Percentiles rank a stretch among this genome's conserved stretches.
Evolutionary conservation across 2,113 vertebrate species (phyloP).

Genomic region (Chionomys nivalis): DNA sequence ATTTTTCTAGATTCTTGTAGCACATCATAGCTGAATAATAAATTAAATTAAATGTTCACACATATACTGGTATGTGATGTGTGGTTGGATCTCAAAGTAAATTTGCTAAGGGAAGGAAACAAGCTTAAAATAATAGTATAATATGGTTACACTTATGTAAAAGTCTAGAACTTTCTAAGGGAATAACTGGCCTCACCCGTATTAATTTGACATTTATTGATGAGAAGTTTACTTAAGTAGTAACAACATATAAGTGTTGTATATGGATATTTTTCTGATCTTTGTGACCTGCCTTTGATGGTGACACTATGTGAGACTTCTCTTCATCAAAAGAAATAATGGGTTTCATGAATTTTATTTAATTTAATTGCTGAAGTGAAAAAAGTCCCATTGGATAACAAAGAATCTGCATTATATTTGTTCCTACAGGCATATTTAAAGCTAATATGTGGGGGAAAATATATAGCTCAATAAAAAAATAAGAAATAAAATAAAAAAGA

Average conservation of each 20-base stretch:
- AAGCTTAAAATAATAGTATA: neutral
- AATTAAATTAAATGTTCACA: neutral
- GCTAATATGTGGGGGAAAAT: neutral
- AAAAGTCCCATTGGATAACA: neutral
- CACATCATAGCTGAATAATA: neutral
- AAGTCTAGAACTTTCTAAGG: neutral
- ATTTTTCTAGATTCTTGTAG: neutral
- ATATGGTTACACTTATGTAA: neutral
- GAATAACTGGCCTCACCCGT: neutral
- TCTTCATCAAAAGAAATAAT: neutral
- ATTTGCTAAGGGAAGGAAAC: neutral
- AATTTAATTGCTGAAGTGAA: neutral
- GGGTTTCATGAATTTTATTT: neutral
- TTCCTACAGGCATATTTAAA: constrained; percentile 4
- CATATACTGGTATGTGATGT: neutral
- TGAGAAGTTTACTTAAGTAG: neutral
- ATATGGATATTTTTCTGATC: neutral
- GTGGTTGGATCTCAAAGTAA: neutral
- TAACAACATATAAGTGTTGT: neutral
- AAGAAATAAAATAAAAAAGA: too few relatives aligned
- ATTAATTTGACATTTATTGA: neutral
- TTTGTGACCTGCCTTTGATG: neutral
- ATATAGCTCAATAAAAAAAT: too few relatives aligned
- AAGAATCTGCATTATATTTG: constrained; percentile 25
- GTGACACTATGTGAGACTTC: neutral